Conservation (phyloP, 2,888 invertebrate species). For the Acronicta leporina region DNA sequence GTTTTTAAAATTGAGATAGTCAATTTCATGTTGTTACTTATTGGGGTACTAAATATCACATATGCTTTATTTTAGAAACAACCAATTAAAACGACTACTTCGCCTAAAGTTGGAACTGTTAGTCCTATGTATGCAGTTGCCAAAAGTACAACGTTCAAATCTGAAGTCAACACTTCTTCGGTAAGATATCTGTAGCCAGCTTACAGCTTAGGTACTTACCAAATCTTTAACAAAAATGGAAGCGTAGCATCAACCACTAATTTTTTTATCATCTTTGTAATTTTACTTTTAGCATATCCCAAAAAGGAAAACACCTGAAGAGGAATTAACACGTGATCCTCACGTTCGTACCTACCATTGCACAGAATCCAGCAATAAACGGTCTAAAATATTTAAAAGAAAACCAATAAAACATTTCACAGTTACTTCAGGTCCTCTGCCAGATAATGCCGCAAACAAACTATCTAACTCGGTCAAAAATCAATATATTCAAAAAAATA, state of each 20-base stretch:
- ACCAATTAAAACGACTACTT: not conserved
- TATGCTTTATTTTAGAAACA: conserved; percentile 16
- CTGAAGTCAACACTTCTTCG: conserved; percentile 3
- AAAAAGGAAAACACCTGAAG: conserved; percentile 17
- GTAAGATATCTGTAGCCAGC: conserved; percentile 11
- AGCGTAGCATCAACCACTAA: not conserved
- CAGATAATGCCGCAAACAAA: conserved; percentile 11
- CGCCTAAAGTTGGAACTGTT: conserved; percentile 19
- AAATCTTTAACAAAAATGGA: too few species aligned
- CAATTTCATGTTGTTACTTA: too few species aligned
- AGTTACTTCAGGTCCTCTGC: conserved; percentile 8
- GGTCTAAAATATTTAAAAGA: conserved; percentile 34
- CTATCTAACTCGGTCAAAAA: not conserved
- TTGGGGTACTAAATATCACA: not conserved
- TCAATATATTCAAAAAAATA: not conserved
- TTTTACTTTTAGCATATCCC: conserved; percentile 12
- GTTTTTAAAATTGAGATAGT: not conserved
- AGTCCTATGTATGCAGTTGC: conserved; percentile 16
- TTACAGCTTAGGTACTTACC: not conserved
- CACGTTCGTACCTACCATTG: not conserved
- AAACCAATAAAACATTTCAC: conserved; percentile 27
- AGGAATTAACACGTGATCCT: conserved; percentile 14
- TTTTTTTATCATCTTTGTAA: too few species aligned
- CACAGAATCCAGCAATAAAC: conserved; percentile 27
- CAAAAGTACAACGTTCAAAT: conserved; percentile 4